phyloP scores from a whole-genome alignment of 2,888 invertebrate genomes.

The Eubasilissa splendida region DNA sequence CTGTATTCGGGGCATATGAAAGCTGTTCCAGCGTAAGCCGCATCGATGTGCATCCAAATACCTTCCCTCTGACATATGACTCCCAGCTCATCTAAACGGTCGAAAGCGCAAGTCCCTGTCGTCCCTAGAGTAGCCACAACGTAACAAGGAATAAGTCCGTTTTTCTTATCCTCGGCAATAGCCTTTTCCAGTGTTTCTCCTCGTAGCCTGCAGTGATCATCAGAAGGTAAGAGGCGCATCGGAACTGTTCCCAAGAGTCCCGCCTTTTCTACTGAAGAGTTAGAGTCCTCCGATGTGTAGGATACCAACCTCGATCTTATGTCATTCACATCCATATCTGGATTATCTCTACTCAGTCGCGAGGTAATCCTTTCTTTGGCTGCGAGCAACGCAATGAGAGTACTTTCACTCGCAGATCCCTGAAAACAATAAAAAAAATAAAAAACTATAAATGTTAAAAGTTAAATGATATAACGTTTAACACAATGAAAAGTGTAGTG shows the following conservation, averaged over 20 bases:
- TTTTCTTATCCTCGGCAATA: slow-evolving; percentile 81
- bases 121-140: slow-evolving; percentile 90
- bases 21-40: slow-evolving; percentile 95
- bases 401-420: slow-evolving; percentile 94
- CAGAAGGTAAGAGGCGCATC: slow-evolving; percentile 81
- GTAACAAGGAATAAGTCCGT: slow-evolving; percentile 90
- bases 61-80: slow-evolving; percentile 82
- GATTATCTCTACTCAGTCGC: slow-evolving; percentile 71
- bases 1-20: slow-evolving; percentile 94
- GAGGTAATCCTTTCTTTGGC: slow-evolving; percentile 81
- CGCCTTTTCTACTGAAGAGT: slow-evolving; percentile 92
- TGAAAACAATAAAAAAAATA: too few relatives aligned
- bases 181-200: slow-evolving; percentile 79
- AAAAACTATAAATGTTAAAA: too few relatives aligned
- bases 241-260: slow-evolving; percentile 85
- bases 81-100: slow-evolving; percentile 88
- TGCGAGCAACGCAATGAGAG: slow-evolving; percentile 85
- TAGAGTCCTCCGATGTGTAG: slow-evolving; percentile 90
- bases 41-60: slow-evolving; percentile 96
- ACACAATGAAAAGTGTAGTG: too few relatives aligned
- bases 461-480: too few relatives aligned
- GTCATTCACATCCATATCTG: slow-evolving; percentile 75
- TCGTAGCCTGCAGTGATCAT: slow-evolving; percentile 78
- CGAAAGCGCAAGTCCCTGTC: slow-evolving; percentile 90
- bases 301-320: slow-evolving; percentile 82